Conservation (phyloP, 2,888 invertebrate genomes). For the Chrysina gloriosa region DNA sequence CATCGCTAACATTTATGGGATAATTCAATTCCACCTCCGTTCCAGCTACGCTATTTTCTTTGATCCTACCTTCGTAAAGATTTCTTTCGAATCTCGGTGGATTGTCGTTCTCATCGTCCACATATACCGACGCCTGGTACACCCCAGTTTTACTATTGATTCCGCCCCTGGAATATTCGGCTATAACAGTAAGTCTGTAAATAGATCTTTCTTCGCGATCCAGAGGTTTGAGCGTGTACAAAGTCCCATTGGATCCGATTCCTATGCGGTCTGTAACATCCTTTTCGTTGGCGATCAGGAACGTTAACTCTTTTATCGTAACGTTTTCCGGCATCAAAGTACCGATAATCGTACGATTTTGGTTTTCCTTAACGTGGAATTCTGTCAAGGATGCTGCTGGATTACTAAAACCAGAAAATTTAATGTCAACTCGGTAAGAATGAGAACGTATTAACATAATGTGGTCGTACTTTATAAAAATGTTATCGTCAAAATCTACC, state of each 20-base stretch:
- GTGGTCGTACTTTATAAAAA: conserved; percentile 71
- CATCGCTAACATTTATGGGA: conserved; percentile 78
- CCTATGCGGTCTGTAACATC: conserved; percentile 84
- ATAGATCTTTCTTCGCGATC: conserved; percentile 80
- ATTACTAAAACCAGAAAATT: conserved; percentile 58
- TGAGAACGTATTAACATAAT: conserved; percentile 38
- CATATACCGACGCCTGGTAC: conserved; percentile 82
- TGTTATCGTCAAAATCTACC: conserved; percentile 80
- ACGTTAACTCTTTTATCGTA: conserved; percentile 68
- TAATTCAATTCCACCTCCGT: conserved; percentile 78
- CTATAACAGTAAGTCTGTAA: conserved; percentile 83
- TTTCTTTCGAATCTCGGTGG: conserved; percentile 81
- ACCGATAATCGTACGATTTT: conserved; percentile 79
- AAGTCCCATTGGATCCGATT: conserved; percentile 81
- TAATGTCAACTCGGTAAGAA: conserved; percentile 52
- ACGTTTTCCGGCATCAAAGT: conserved; percentile 72
- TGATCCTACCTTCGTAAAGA: conserved; percentile 80
- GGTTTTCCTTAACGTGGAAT: conserved; percentile 82
- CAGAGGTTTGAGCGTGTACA: conserved; percentile 80
- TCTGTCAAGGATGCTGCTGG: conserved; percentile 74
- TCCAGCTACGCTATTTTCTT: conserved; percentile 79
- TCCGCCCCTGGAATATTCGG: conserved; percentile 81
- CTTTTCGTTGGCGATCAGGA: conserved; percentile 84
- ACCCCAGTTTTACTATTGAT: conserved; percentile 75
- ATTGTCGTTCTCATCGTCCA: conserved; percentile 90